Base-by-base conservation (phyloP, 2,888 invertebrate genomes). In the Alloscopus bannaensis region DNA sequence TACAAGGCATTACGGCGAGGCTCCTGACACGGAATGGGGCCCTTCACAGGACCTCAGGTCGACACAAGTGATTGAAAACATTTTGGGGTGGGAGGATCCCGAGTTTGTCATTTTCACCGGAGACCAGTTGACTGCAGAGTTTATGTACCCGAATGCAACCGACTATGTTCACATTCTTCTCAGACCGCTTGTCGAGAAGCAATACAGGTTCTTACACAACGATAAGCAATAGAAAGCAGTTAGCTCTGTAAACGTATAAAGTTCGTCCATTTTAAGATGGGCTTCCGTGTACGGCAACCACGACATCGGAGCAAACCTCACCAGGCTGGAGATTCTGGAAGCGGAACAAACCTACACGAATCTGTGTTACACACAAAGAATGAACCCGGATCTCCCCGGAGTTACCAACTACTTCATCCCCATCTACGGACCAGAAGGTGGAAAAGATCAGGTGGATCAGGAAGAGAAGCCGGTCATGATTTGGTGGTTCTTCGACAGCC, bases 281-380 rank as follows among this genome's bases (percentile, higher is more conserved):
- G 83, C 83, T 28, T 83, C 83, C 18, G 57, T 59, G 2, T 83
- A 83, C 60, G 83, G 83, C 4, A 83, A 83, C 42, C 83, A 83
- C 40, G 83, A 83, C 50, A 75, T 83, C 8, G 83, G 83, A n/a
- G 76, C 66, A 22, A 83, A 81, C 69, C 72, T 83, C 2, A 62
- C 81, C n/a, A 73, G 83, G 47, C 57, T 68, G 2, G 75, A 79
- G 18, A 71, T 83, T 22, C 50, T 83, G 2, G 18, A 24, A 55
- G 81, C 79, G 0, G 82, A 82, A 28, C 70, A 77, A 22, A 28
- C 71, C 20, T 80, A 77, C 40, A 29, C 29, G n/a, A 59, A 77
- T 18, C 36, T 78, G 59, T 77, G 83, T 20, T 83, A 83, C 47
- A 83, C 83, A 0, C 11, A 50, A 2, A 79, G 73, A 42, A 65